Evolutionary conservation across 53 echinoderm and acorn worm species (phyloP).

Genomic region (Paelopatides confundens): DNA sequence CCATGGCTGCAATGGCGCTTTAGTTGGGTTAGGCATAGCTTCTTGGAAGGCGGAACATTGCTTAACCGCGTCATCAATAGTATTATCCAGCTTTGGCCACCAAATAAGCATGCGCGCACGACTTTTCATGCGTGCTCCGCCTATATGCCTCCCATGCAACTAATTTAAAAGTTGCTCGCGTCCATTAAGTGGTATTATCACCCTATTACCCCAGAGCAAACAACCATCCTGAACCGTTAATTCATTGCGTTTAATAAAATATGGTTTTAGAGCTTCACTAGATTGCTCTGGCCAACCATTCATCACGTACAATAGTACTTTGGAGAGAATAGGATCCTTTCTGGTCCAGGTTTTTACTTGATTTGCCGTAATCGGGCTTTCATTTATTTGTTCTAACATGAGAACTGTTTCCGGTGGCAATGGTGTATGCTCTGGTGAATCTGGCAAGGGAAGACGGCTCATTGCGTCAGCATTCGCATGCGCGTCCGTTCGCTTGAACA

Average conservation of each 20-base stretch:
- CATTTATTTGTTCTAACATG: background rate
- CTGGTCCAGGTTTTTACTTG: background rate
- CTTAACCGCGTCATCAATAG: background rate
- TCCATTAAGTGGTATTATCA: background rate
- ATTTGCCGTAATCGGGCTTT: background rate
- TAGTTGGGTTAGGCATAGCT: background rate
- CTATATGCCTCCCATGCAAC: background rate
- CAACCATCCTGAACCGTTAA: background rate
- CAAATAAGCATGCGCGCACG: background rate
- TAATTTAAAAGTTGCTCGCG: background rate
- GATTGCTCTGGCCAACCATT: background rate
- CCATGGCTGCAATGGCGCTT: slow-evolving; percentile 15
- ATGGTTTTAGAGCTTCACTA: background rate
- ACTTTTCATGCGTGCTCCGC: slow-evolving; percentile 5
- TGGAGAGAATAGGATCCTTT: background rate
- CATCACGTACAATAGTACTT: background rate
- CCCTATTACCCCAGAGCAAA: background rate
- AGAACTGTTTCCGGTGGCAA: slow-evolving; percentile 60
- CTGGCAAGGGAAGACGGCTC: background rate
- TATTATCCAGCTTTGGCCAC: background rate
- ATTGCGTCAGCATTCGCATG: slow-evolving; percentile 7
- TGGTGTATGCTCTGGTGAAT: background rate
- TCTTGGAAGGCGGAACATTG: background rate
- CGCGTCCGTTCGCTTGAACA: slow-evolving; percentile 22
- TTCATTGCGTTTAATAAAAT: background rate